Evolutionary conservation across 1,140 invertebrate genomes (phyloP).

Genomic region (Brachionus sp.): DNA sequence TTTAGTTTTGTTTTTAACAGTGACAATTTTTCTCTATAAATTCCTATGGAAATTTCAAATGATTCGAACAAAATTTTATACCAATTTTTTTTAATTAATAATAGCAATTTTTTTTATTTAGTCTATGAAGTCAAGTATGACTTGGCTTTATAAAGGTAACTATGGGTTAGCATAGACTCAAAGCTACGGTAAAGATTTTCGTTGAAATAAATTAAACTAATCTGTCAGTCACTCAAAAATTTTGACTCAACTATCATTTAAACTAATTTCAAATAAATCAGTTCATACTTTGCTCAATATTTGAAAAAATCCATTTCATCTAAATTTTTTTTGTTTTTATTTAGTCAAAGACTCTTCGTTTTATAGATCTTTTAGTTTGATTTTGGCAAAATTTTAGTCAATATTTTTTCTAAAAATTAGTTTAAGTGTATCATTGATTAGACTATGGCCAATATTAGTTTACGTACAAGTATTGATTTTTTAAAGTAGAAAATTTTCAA

Average conservation of each 20-base stretch:
- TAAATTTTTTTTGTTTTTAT: no score
- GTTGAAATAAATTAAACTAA: no score
- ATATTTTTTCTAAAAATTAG: conserved; percentile 1
- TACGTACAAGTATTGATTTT: neutral
- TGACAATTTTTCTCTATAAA: neutral
- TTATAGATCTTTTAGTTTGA: neutral
- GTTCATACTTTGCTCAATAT: no score
- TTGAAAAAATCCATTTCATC: no score
- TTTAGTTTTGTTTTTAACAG: neutral
- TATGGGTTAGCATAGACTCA: neutral
- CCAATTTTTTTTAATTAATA: neutral
- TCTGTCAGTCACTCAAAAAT: no score
- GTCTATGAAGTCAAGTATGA: neutral
- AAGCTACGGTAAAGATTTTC: no score
- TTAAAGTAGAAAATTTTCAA: neutral
- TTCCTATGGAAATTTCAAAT: neutral
- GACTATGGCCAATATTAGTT: neutral
- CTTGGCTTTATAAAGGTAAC: neutral
- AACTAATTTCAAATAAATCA: no score
- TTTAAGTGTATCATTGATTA: neutral
- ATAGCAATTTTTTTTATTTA: neutral
- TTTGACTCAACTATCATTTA: no score
- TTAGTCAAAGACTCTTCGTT: no score
- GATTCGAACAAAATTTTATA: neutral
- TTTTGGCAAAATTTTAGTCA: neutral